Conservation (phyloP, 2,113 vertebrate species). For the Cololabis saira region DNA sequence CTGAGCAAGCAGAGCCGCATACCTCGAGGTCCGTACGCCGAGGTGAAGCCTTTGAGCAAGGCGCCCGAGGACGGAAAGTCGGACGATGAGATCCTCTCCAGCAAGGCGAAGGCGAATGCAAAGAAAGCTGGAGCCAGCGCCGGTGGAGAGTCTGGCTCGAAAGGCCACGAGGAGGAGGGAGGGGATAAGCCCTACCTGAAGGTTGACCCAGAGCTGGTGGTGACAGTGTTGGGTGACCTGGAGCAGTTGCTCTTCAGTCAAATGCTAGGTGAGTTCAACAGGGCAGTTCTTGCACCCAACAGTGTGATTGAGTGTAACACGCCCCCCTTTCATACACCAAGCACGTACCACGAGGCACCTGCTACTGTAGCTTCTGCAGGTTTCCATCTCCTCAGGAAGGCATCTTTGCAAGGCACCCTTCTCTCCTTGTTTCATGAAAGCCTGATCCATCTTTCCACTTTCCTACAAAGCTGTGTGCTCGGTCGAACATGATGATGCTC, state of each 20-base stretch:
- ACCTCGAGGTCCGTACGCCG: conserved; percentile 93
- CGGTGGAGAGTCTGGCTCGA: conserved; percentile 72
- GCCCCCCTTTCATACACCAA: conserved; percentile 55
- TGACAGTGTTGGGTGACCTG: conserved; percentile 96
- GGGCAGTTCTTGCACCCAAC: neutral
- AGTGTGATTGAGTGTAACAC: conserved; percentile 28
- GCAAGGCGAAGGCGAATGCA: conserved; percentile 86
- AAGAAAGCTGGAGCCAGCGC: conserved; percentile 76
- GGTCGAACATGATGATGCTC: conserved; percentile 6
- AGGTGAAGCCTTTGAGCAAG: conserved; percentile 96
- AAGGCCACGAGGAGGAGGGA: conserved; percentile 80
- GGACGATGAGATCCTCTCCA: conserved; percentile 92
- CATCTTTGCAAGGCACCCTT: too few relatives aligned
- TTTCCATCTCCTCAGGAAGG: too few relatives aligned
- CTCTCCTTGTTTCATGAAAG: too few relatives aligned
- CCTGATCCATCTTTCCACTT: neutral
- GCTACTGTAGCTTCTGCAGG: conserved; percentile 57
- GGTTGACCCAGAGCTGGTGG: conserved; percentile 98
- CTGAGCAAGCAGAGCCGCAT: conserved; percentile 93
- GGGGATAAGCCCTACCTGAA: conserved; percentile 94
- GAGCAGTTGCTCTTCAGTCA: conserved; percentile 99
- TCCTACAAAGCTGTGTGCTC: conserved; percentile 1
- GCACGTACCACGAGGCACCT: conserved; percentile 50
- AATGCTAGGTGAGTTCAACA: conserved; percentile 91
- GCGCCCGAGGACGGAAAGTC: conserved; percentile 90